Evolutionary conservation across 2,888 invertebrate species (phyloP), one percentile per base, ranked within the genome.

Genomic region (Tachina grossa): DNA sequence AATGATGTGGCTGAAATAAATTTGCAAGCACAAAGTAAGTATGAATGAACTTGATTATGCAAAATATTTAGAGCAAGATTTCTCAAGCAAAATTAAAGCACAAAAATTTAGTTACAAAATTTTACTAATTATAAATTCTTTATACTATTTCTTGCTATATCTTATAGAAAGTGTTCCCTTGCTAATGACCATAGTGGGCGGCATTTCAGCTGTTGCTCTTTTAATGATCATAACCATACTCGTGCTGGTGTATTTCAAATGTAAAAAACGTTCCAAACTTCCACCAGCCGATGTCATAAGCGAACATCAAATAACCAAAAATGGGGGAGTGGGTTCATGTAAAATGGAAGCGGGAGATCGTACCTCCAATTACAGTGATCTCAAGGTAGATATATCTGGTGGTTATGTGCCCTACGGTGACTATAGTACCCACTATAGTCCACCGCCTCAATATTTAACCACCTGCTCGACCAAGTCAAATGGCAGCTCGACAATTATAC

Each of bases 301-400:
- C 72, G 93, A 92, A 87, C 93, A 93, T 86, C 94, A 95, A 88
- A 92, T 92, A 45, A 92, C 90, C 9, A 93, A 93, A 85, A 92
- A 91, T 22, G 91, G 91, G 14, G 88, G 87, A 10, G 87, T 87
- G 3, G 96, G 96, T 91, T 90, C 90, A 41, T 91, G 91, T 81
- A 92, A 92, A 86, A 88, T 91, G 89, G 92, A 92, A 71, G 87
- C 92, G 0, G 97, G 97, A 82, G 98, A 98, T 92, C 94, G 97
- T 88, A 97, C 97, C 90, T 98, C 98, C 72, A 97, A 97, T 91
- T 97, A 98, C 89, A 98, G 98, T 88, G 98, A 98, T 93, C 94
- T 98, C 91, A 98, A 98, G 93, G 94, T 97, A 87, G 98, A 98
- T 93, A 94, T 98, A 86, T 94, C 97, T 83, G 97, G 97, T 3